Base-by-base conservation (phyloP, 2,888 invertebrate species). In the Merodon equestris region DNA sequence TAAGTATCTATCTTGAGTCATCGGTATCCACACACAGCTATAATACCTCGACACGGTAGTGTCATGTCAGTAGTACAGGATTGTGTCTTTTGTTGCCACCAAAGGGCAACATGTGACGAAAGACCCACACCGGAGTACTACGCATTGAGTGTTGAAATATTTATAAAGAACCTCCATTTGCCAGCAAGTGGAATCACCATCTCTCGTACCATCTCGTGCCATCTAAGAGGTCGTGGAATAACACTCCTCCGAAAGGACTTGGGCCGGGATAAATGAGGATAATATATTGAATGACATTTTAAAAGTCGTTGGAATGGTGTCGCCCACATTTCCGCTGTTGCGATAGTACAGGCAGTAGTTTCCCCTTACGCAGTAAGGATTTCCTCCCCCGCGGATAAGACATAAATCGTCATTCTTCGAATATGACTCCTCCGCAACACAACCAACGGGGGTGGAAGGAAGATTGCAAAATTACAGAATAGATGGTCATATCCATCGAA, bases 251-350 rank as follows among this genome's bases (percentile, higher is more conserved):
- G 38, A 36, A 60, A 54, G 58, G 27, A 27, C 27, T 27, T 7
- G 27, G 27, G 3, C 7, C 27, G 27, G 27, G 63, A 64, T 67
- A 77, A 77, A 79, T 74, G 79, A 74, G 74, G 50, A 79, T 74
- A 79, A 79, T 74, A 79, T 79, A 79, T 79, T 74, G 68, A 68
- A 74, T 74, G 74, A 79, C 79, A 79, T 73, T 79, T 73, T 68
- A 60, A 73, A 68, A 58, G 57, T 73, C 60, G 42, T 63, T 58
- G 57, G 27, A 61, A 42, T 71, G 61, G 9, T 50, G 36, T 56
- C 38, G 36, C 51, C 51, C 67, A 44, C 56, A 44, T 47, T 61
- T 44, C 14, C 7, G 17, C 17, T 40, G 50, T 27, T 66, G 19
- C 48, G 34, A 60, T 64, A 71, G 57, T 64, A 58, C 18, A 14